These are phyloP conservation scores for Bradypodion ventrale DNA, from an alignment of 2,797 vertebrate genomes.

Conservation along the genomic window DNA sequence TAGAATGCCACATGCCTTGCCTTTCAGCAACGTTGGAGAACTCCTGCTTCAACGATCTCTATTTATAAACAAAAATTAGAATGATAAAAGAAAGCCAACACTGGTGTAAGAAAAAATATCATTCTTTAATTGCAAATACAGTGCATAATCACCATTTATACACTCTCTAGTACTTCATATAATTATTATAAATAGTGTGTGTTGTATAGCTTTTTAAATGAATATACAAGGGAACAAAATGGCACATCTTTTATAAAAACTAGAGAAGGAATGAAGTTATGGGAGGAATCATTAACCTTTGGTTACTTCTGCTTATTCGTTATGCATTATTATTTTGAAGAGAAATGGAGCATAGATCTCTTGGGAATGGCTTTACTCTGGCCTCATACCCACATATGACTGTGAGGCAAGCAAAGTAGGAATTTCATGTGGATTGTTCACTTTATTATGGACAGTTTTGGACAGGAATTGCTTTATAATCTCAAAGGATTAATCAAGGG, in stretches of 20 bases:
- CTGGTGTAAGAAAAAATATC: constrained; percentile 75
- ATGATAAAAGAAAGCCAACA: constrained; percentile 54
- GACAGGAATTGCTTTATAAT: neutral
- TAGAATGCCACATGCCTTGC: neutral
- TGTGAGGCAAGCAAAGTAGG: neutral
- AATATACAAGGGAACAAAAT: constrained; percentile 43
- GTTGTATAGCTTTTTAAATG: constrained; percentile 54
- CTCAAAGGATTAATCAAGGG: neutral
- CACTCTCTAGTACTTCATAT: constrained; percentile 59
- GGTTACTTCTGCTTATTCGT: neutral
- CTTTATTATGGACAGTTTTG: neutral
- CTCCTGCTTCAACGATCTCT: neutral
- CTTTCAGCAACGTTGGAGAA: neutral
- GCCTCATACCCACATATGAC: neutral
- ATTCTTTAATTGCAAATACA: constrained; percentile 75
- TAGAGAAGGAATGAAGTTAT: neutral
- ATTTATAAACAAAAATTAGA: neutral
- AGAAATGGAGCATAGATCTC: neutral
- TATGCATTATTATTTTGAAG: neutral
- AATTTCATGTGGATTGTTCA: neutral
- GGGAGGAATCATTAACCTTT: neutral
- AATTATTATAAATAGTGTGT: constrained; percentile 71
- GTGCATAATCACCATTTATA: constrained; percentile 68
- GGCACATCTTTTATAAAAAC: neutral
- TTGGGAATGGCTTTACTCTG: neutral